Evolutionary conservation across 2,113 vertebrate genomes (phyloP).

Genomic region (Pseudorhombus dupliciocellatus): DNA sequence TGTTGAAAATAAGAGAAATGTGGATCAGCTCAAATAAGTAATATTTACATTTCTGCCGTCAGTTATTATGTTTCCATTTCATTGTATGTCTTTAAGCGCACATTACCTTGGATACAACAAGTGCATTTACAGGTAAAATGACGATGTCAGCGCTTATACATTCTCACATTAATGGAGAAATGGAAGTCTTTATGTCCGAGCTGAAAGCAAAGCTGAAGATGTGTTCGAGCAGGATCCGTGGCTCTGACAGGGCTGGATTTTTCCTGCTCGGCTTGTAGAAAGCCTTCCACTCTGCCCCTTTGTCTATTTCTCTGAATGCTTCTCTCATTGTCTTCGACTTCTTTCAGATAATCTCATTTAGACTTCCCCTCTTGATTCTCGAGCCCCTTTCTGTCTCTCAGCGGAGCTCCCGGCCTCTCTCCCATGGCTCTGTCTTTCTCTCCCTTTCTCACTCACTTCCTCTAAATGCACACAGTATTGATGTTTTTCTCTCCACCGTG

Average conservation of each 20-base stretch:
- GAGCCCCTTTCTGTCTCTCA: slow-evolving; percentile 62
- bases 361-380: slow-evolving; percentile 73
- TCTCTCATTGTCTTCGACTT: slow-evolving; percentile 72
- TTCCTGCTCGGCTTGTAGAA: slow-evolving; percentile 52
- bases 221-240: slow-evolving; percentile 29
- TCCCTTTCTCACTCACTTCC: slow-evolving; percentile 59
- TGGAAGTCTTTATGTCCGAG: slow-evolving; percentile 32
- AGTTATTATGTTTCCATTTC: not conserved
- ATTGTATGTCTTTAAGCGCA: not conserved
- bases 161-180: slow-evolving; percentile 41
- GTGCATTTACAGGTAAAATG: slow-evolving; percentile 21
- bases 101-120: slow-evolving; percentile 16
- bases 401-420: slow-evolving; percentile 59
- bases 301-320: slow-evolving; percentile 64
- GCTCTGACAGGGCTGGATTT: slow-evolving; percentile 27
- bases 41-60: too few relatives aligned
- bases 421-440: slow-evolving; percentile 62
- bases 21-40: too few relatives aligned
- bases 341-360: slow-evolving; percentile 77
- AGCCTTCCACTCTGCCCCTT: slow-evolving; percentile 58
- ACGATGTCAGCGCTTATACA: slow-evolving; percentile 29
- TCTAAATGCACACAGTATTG: slow-evolving; percentile 74
- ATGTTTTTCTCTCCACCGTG: slow-evolving; percentile 74
- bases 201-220: slow-evolving; percentile 51
- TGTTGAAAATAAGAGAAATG: too few relatives aligned